Conservation (phyloP, 2,888 invertebrate species). For the Alloscopus bannaensis region DNA sequence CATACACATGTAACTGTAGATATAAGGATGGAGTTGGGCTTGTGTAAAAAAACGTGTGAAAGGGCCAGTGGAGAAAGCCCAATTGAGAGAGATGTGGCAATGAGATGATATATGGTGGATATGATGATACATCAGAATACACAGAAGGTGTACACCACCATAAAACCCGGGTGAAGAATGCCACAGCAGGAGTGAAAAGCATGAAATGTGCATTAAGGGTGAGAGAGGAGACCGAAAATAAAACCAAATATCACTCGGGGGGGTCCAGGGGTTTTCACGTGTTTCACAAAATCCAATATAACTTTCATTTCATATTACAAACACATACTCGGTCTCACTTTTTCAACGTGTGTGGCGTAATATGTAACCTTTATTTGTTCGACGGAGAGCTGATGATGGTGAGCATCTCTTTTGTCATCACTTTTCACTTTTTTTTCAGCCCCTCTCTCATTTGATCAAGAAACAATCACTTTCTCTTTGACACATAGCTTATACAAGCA, state of each 20-base stretch:
- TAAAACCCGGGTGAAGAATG: too few relatives aligned
- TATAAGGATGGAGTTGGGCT: too few relatives aligned
- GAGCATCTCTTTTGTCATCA: neutral
- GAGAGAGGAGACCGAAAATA: slow-evolving; percentile 1
- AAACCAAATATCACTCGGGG: slow-evolving; percentile 5
- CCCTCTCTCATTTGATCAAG: slow-evolving; percentile 3
- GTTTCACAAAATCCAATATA: slow-evolving; percentile 5
- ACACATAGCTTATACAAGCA: neutral
- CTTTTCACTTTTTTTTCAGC: neutral
- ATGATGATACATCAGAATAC: too few relatives aligned
- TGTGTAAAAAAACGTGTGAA: too few relatives aligned
- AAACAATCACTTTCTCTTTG: slow-evolving; percentile 9
- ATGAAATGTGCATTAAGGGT: slow-evolving; percentile 49
- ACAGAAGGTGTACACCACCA: too few relatives aligned
- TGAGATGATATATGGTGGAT: too few relatives aligned
- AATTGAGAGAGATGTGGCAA: too few relatives aligned
- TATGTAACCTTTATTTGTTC: too few relatives aligned
- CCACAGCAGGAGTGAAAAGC: slow-evolving; percentile 45
- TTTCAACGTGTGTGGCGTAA: too few relatives aligned
- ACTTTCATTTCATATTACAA: slow-evolving; percentile 15
- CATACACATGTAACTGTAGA: neutral
- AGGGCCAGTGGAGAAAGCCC: too few relatives aligned
- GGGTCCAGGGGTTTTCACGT: slow-evolving; percentile 1
- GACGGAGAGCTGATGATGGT: neutral
- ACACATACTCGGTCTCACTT: neutral